These are phyloP conservation scores for Ichneumon xanthorius DNA, from an alignment of 2,888 invertebrate species.

Conservation along the genomic window DNA sequence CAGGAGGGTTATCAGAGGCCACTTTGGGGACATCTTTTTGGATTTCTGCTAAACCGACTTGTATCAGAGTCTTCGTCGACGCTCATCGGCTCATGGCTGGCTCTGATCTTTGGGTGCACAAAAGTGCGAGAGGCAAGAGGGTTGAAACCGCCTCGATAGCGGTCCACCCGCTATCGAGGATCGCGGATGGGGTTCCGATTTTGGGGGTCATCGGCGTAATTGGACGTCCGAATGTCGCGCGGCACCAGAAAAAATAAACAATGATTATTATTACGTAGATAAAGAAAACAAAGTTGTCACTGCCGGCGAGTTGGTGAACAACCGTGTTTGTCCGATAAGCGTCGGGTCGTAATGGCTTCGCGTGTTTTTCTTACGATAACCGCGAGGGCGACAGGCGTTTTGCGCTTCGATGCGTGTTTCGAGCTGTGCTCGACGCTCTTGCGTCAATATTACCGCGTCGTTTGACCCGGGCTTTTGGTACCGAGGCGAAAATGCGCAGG, in stretches of 20 bases:
- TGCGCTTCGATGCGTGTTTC: neutral
- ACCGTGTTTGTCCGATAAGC: slow-evolving; percentile 43
- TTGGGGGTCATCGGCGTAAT: neutral
- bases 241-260: neutral
- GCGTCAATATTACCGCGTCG: neutral
- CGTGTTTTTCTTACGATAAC: slow-evolving; percentile 29
- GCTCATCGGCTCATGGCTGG: too few relatives aligned
- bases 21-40: too few relatives aligned
- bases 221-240: neutral
- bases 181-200: neutral
- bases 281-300: neutral
- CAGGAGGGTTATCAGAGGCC: too few relatives aligned
- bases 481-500: too few relatives aligned
- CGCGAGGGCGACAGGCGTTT: neutral
- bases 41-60: too few relatives aligned
- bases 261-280: neutral
- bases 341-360: slow-evolving; percentile 14
- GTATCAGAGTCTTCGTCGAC: too few relatives aligned
- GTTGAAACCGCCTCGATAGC: too few relatives aligned
- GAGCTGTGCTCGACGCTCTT: neutral
- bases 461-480: neutral
- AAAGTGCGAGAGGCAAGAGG: too few relatives aligned
- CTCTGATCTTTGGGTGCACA: too few relatives aligned
- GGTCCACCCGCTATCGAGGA: neutral
- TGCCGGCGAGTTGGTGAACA: neutral